These are phyloP conservation scores for Nebria brevicollis DNA, from an alignment of 2,888 invertebrate genomes.

Conservation along the genomic window DNA sequence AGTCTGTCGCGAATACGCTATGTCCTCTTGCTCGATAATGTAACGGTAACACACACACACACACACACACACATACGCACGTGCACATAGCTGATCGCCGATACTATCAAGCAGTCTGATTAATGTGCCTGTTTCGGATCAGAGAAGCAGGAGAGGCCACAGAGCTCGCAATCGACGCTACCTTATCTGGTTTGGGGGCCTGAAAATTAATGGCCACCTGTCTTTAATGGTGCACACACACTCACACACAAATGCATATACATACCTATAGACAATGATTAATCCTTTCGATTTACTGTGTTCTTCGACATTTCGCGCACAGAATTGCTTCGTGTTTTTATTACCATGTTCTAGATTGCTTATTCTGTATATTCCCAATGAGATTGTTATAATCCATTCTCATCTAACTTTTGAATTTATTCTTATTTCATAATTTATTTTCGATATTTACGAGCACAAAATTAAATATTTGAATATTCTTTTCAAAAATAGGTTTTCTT, in stretches of 20 bases:
- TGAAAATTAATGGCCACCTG: slow-evolving; percentile 41
- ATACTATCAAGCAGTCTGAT: slow-evolving; percentile 19
- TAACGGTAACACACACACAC: too few species aligned
- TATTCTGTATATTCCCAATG: too few species aligned
- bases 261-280: slow-evolving; percentile 33
- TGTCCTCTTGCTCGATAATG: too few species aligned
- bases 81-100: too few species aligned
- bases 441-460: too few species aligned
- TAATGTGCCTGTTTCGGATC: slow-evolving; percentile 41
- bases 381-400: too few species aligned
- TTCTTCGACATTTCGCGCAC: slow-evolving; percentile 14
- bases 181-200: slow-evolving; percentile 36
- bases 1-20: too few species aligned
- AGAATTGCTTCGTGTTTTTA: slow-evolving; percentile 17
- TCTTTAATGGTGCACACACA: slow-evolving; percentile 26
- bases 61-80: too few species aligned
- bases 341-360: background rate
- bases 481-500: too few species aligned
- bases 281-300: slow-evolving; percentile 5
- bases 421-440: too few species aligned
- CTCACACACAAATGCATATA: background rate
- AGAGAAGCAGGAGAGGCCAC: background rate
- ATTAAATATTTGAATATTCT: too few species aligned
- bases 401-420: too few species aligned
- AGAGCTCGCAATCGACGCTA: slow-evolving; percentile 15